Evolutionary conservation across 2,888 invertebrate species (phyloP).

Genomic region (Agonopterix alstromeriana): DNA sequence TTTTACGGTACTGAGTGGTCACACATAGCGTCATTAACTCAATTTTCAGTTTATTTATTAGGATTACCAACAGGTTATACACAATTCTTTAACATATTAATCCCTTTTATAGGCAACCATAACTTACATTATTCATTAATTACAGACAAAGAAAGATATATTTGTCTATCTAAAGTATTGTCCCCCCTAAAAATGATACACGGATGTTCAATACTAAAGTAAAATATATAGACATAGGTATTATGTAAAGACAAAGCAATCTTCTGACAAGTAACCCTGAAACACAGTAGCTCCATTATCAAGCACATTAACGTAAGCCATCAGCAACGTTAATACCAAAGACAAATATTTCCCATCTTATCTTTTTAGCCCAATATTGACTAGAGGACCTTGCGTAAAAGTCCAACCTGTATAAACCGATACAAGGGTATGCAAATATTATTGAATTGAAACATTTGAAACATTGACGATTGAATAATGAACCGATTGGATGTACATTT

Average conservation of each 20-base stretch:
- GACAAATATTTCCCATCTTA: slow-evolving; percentile 23
- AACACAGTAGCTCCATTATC: slow-evolving; percentile 16
- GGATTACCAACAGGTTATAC: too few relatives aligned
- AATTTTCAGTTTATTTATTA: too few relatives aligned
- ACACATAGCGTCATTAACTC: too few relatives aligned
- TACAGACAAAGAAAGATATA: too few relatives aligned
- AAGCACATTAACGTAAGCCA: slow-evolving; percentile 16
- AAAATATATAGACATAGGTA: too few relatives aligned
- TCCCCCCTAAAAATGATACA: too few relatives aligned
- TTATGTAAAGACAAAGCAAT: background rate
- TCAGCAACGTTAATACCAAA: slow-evolving; percentile 19
- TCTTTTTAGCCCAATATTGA: slow-evolving; percentile 7
- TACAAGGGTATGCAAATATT: slow-evolving; percentile 30
- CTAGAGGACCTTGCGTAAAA: slow-evolving; percentile 18
- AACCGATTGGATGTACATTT: background rate
- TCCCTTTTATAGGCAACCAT: too few relatives aligned
- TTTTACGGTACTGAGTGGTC: too few relatives aligned
- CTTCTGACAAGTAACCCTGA: slow-evolving; percentile 12
- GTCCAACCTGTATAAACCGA: slow-evolving; percentile 23
- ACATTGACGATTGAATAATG: slow-evolving; percentile 17
- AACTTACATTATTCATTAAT: too few relatives aligned
- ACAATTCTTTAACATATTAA: too few relatives aligned
- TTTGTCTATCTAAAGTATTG: too few relatives aligned
- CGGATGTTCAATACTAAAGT: too few relatives aligned
- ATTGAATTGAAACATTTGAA: slow-evolving; percentile 17